Evolutionary conservation across 2,113 vertebrate species (phyloP).

Genomic region (Planiliza haematocheilus): DNA sequence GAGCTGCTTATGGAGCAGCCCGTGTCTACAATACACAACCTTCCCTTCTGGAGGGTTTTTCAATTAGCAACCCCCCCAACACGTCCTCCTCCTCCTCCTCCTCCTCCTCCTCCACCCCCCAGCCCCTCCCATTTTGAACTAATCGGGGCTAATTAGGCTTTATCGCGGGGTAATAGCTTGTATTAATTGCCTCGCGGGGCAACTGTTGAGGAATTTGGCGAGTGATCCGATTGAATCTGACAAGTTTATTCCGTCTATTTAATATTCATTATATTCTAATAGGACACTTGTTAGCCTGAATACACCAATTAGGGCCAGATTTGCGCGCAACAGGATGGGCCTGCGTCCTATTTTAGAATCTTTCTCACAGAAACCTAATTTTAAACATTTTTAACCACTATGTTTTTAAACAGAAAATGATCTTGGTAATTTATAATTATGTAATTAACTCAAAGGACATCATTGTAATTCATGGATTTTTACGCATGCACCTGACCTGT

Average conservation of each 20-base stretch:
- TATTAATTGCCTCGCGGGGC: slow-evolving; percentile 83
- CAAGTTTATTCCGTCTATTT: slow-evolving; percentile 77
- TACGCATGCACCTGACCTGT: neutral
- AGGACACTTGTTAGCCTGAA: slow-evolving; percentile 70
- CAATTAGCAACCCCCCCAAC: slow-evolving; percentile 77
- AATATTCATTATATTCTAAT: slow-evolving; percentile 78
- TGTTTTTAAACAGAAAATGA: neutral
- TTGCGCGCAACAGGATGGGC: slow-evolving; percentile 34
- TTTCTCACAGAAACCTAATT: neutral
- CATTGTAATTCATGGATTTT: neutral
- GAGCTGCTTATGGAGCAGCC: slow-evolving; percentile 76
- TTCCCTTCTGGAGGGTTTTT: slow-evolving; percentile 75
- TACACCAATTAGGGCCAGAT: slow-evolving; percentile 57
- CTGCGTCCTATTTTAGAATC: neutral
- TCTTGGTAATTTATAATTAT: too few relatives aligned
- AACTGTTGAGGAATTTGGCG: slow-evolving; percentile 82
- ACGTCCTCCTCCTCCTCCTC: slow-evolving; percentile 20
- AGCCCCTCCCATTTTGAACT: slow-evolving; percentile 47
- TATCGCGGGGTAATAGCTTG: slow-evolving; percentile 82
- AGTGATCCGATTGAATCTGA: slow-evolving; percentile 74
- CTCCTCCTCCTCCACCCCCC: neutral
- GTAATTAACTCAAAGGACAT: neutral
- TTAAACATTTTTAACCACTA: neutral
- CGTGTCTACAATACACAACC: slow-evolving; percentile 73
- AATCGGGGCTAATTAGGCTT: slow-evolving; percentile 85